Base-by-base conservation (phyloP, 2,797 vertebrate species). In the Anguilla obscura region DNA sequence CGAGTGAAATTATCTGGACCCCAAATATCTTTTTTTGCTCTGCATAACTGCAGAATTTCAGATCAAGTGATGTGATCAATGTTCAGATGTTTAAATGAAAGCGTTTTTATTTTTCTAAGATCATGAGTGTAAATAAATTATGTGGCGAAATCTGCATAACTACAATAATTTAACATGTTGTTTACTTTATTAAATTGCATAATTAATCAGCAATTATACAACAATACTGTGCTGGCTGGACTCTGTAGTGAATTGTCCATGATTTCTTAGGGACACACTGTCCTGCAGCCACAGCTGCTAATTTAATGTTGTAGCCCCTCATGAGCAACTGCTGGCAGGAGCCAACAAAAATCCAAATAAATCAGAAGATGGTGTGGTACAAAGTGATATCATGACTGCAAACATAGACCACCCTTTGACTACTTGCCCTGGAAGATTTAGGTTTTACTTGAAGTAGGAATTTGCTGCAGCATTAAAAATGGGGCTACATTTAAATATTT, bases 401-500 rank as follows among this genome's bases (percentile, higher is more conserved):
- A 60, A 76, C 76, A 71, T 76, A 88, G 84, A 88, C 85, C 83
- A 52, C 63, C 52, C 79, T 86, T 86, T 85, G 58, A 60, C 58
- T 24, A 60, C 3, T n/a, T 58, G 66, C 48, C 79, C 58, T 54
- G 27, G 60, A 87, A 84, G 69, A 85, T 84, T 85, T 86, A 54
- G 52, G 82, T 83, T 89, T 87, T 85, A 48, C 21, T 36, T 85
- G 69, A 90, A 86, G 84, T 74, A 80, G 60, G 86, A 76, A 84
- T 90, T 76, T 85, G 52, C 85, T 85, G 88, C 86, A 87, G 54
- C 87, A 66, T 79, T 88, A 45, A 84, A 88, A 80, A 45, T 54
- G 71, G 89, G 86, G 86, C 89, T 89, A 89, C 87, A 71, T 63
- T 87, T 82, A 82, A 58, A 85, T 60, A 58, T 85, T 88, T 89